Base-by-base conservation (phyloP, 2,797 vertebrate species). In the Microctenopoma lineatum region DNA sequence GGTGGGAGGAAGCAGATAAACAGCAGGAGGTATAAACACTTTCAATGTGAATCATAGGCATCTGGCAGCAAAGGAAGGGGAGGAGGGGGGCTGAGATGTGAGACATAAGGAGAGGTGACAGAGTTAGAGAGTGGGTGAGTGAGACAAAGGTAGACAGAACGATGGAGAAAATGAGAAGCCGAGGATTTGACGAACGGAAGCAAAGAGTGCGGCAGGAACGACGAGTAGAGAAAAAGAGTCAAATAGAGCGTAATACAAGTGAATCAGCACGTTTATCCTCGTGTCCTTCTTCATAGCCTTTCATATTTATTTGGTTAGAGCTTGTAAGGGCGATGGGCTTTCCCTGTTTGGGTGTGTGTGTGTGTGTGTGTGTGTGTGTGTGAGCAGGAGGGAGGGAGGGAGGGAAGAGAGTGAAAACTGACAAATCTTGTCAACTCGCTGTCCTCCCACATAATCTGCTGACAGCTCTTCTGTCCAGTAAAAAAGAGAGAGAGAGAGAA, bases 391-490 rank as follows among this genome's bases (percentile, higher is more conserved):
- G 59, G 70, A 54, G 60, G 63, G 58, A 65, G 48, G 54, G 41
- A 25, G 66, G 48, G 54, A 39, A 25, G 66, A 74, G 81, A 80
- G 73, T 77, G 76, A 77, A 84, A 86, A 80, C 68, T 84, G 87
- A 90, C 86, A 86, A 87, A 86, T 89, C 84, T 77, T 79, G 76
- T 90, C 86, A 89, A 81, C 76, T 83, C 1, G 66, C 79, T 85
- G 83, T 86, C 88, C 84, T 86, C 88, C 87, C 78, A 90, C 85
- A 84, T 87, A 87, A 88, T 84, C 80, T 80, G 68, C 71, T 87
- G 85, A 89, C 86, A 86, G 81, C 74, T 85, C 79, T 83, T 74
- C 69, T 77, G 79, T 86, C 84, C 77, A 38, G 70, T 53, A 13
- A 44, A 42, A 66, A 67, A 61, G 55, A 36, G 18, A 66, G 67